Base-by-base conservation (phyloP, 2,888 invertebrate species). In the Allacma fusca region DNA sequence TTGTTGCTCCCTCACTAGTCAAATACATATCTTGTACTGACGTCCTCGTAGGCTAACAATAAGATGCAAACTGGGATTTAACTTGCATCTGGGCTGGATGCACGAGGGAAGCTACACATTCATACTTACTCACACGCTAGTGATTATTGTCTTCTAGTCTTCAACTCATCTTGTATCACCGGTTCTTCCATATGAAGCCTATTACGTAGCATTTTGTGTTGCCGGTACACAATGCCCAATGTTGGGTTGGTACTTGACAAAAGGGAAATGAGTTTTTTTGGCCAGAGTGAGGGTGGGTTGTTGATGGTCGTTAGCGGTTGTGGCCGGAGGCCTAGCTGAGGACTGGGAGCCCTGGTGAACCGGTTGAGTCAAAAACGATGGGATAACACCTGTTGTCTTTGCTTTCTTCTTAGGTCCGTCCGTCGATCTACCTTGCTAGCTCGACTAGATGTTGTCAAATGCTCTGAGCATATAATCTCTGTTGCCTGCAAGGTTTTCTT, bases 331-430 rank as follows among this genome's bases (percentile, higher is more conserved):
- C 81, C 67, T 75, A 34, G 34, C 69, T 44, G 77, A 79, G 69
- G 79, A 71, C 64, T 69, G 44, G 72, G 75, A 78, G 80, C 76
- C 75, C 76, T 78, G 79, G 80, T 81, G 80, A 81, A 83, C 82
- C 82, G 82, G 83, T 82, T 83, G 81, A 82, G 80, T 65, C 76
- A 59, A 78, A 75, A 81, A 76, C 79, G 74, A 64, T 81, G 79
- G 81, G 82, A 81, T 82, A 82, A 83, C 83, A 83, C 83, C 83
- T 83, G 83, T 83, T 83, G 83, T 83, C 82, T 83, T 81, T 75
- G 70, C 75, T 77, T 78, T 80, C 34, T 34, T 34, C 78, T 77
- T 79, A 76, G 71, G 77, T 65, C 69, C 50, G 71, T 59, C 64
- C 75, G 73, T 76, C 77, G 72, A 70, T 71, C 43, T 71, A 40